A percentile compares a stretch with the other conserved stretches of the same genome.
phyloP scores from a whole-genome alignment of 1,140 invertebrate species.

The Procambarus virginalis region DNA sequence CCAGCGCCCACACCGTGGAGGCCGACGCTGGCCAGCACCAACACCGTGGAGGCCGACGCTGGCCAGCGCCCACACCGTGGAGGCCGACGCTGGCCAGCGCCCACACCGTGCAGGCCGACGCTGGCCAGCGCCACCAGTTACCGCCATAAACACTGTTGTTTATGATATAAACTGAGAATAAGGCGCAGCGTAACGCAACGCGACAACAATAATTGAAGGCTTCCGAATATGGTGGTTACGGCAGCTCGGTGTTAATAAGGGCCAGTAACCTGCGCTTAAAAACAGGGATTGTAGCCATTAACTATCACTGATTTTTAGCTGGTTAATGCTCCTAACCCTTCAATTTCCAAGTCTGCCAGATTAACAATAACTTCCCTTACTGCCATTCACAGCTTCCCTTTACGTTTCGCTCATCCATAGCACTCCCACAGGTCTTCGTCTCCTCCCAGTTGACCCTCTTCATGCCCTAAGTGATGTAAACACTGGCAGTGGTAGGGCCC shows the following conservation, averaged over 20 bases:
- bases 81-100: not conserved
- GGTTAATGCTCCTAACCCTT: slow-evolving; percentile 48
- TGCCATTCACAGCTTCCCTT: slow-evolving; percentile 15
- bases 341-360: slow-evolving; percentile 56
- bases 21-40: too few species aligned
- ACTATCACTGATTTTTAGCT: slow-evolving; percentile 56
- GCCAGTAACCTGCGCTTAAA: slow-evolving; percentile 44
- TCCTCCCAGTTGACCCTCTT: too few species aligned
- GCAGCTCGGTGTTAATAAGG: slow-evolving; percentile 51
- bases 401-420: slow-evolving; percentile 6
- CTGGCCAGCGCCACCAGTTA: slow-evolving; percentile 33
- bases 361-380: slow-evolving; percentile 56
- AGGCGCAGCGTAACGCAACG: slow-evolving; percentile 43
- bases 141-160: not conserved
- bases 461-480: too few species aligned
- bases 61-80: too few species aligned
- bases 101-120: not conserved
- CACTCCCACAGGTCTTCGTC: not conserved
- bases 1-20: too few species aligned
- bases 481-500: not conserved
- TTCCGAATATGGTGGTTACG: slow-evolving; percentile 51
- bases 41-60: too few species aligned
- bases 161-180: slow-evolving; percentile 51
- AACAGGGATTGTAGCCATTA: slow-evolving; percentile 55
- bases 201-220: slow-evolving; percentile 64